phyloP scores from a whole-genome alignment of 2,888 invertebrate genomes.

The Isoperla grammatica region DNA sequence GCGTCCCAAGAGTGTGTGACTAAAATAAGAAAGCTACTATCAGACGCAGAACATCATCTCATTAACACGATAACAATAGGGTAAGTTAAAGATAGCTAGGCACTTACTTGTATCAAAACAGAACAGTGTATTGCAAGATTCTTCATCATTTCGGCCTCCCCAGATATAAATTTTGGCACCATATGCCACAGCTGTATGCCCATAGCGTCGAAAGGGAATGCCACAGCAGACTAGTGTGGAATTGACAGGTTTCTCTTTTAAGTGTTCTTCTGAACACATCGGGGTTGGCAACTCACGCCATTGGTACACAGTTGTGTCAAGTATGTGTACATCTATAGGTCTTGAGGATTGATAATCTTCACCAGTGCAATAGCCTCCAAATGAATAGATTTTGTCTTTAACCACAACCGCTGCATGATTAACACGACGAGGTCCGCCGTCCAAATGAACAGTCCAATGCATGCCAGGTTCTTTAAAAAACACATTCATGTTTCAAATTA shows the following conservation, averaged over 20 bases:
- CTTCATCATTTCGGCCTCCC: conserved; percentile 87
- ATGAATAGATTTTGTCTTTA: conserved; percentile 75
- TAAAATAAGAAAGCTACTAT: conserved; percentile 26
- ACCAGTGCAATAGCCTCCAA: conserved; percentile 87
- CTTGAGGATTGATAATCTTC: conserved; percentile 68
- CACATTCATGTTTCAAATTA: too few species aligned
- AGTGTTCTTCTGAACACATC: conserved; percentile 44
- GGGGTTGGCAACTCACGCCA: conserved; percentile 46
- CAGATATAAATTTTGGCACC: conserved; percentile 76
- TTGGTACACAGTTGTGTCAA: conserved; percentile 60
- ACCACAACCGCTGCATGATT: conserved; percentile 88
- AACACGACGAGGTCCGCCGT: conserved; percentile 86
- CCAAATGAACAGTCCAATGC: conserved; percentile 80
- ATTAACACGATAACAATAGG: too few species aligned
- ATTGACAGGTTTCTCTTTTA: too few species aligned
- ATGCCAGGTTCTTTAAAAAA: conserved; percentile 42
- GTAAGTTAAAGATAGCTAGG: too few species aligned
- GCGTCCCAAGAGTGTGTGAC: conserved; percentile 61
- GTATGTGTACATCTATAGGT: conserved; percentile 80
- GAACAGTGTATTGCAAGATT: conserved; percentile 73
- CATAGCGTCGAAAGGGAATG: conserved; percentile 80
- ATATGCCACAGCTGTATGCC: conserved; percentile 83
- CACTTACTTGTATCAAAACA: conserved; percentile 66
- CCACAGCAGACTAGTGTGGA: conserved; percentile 36
- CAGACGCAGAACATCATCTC: background rate